Conservation (phyloP, 2,888 invertebrate species). For the Acanthosepion esculentum region DNA sequence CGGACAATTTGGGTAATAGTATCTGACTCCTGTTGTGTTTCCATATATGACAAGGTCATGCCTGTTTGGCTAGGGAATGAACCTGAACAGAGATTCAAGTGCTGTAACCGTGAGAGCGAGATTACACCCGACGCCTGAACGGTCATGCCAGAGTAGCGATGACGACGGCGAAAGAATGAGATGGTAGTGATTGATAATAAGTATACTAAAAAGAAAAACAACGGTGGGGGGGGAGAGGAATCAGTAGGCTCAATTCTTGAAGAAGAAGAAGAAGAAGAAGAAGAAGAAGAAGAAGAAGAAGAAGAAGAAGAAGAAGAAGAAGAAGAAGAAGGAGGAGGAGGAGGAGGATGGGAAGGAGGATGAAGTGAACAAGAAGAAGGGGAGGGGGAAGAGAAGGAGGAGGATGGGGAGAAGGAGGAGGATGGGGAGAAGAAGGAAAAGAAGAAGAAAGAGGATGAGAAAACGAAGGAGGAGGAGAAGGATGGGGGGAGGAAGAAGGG, state of each 20-base stretch:
- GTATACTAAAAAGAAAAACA: background rate
- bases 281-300: background rate
- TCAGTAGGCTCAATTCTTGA: background rate
- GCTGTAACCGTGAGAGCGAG: background rate
- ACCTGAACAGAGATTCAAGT: background rate
- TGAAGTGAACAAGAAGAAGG: too few relatives aligned
- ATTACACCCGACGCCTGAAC: background rate
- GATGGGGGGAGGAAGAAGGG: background rate
- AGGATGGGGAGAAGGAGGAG: fast-evolving
- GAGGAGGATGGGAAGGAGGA: background rate
- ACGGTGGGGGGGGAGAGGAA: background rate
- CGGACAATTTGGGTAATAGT: background rate
- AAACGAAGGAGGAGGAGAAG: background rate
- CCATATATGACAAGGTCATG: background rate
- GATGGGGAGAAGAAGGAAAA: background rate
- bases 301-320: background rate
- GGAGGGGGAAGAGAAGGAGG: background rate
- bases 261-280: background rate
- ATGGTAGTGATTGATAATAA: background rate
- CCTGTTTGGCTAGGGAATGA: background rate
- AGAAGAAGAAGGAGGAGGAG: background rate
- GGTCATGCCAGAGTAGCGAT: background rate
- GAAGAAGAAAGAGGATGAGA: background rate
- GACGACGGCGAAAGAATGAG: background rate
- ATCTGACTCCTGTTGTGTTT: background rate